Evolutionary conservation across 2,797 vertebrate genomes (phyloP).

Genomic region (Rachycentron canadum): DNA sequence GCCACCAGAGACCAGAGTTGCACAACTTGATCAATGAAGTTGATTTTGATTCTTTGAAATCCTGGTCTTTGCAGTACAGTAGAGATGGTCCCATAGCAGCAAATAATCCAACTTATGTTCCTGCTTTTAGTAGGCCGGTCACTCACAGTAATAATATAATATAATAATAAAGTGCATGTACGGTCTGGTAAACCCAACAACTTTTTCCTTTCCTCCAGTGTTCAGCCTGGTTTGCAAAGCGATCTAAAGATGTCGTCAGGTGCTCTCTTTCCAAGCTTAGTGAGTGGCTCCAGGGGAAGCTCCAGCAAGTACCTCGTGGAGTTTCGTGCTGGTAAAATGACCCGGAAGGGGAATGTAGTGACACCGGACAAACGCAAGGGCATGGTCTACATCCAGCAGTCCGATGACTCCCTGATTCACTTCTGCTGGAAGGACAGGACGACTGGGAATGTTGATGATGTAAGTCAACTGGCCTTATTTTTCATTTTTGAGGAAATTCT

Average conservation of each 20-base stretch:
- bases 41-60: too few species aligned
- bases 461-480: conserved; percentile 88
- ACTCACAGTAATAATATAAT: neutral
- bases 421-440: conserved; percentile 99
- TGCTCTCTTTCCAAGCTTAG: conserved; percentile 95
- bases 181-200: neutral
- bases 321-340: conserved; percentile 97
- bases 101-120: too few species aligned
- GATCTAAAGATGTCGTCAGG: conserved; percentile 91
- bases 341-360: conserved; percentile 92
- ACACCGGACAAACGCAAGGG: conserved; percentile 97
- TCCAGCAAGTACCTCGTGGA: conserved; percentile 97
- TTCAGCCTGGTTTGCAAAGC: neutral
- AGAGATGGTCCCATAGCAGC: too few species aligned
- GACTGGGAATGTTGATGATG: conserved; percentile 92
- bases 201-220: neutral
- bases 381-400: conserved; percentile 95
- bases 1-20: too few species aligned
- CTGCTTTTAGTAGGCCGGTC: neutral
- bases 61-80: too few species aligned
- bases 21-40: too few species aligned
- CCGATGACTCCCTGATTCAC: conserved; percentile 96
- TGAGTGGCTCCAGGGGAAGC: conserved; percentile 93
- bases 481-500: neutral
- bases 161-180: neutral